Evolutionary conservation across 2,113 vertebrate species (phyloP), one percentile per base, ranked within the genome.

Genomic region (Rhea americana): DNA sequence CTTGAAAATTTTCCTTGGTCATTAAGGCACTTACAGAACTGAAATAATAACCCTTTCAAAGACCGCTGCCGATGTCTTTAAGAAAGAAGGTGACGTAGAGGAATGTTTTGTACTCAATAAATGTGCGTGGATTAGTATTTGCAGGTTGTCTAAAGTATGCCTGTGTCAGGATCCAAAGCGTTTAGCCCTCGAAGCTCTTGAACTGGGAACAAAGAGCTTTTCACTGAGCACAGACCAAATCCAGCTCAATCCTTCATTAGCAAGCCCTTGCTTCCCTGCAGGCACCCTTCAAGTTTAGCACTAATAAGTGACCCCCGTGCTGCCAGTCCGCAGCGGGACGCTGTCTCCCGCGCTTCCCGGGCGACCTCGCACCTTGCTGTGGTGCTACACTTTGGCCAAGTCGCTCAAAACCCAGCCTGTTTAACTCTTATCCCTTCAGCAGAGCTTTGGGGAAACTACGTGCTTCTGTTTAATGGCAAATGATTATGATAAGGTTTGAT

Each of bases 211-310:
- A 98, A 98, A 97, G 97, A 93, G 94, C 96, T 97, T 97, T 97
- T 98, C 96, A 97, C 71, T 80, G 85, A 92, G 73, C 56, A 81
- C 71, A 95, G 94, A 94, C 91, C 91, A 97, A 98, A 97, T 96
- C 96, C 95, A 96, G 92, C 93, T 96, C 97, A 97, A 97, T 96
- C 95, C 96, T 97, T 98, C 96, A 97, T 97, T 98, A 98, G 96
- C 97, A 97, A 97, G 93, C 95, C 97, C 96, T 97, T 93, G 96
- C 93, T 90, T 96, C 95, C 19, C 97, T 68, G 94, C 81, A 96
- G 96, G 97, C 97, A 97, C 94, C 97, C 93, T 97, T 95, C 95
- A 96, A 93, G 96, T 97, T 98, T 97, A 97, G 97, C 95, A 91
- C 94, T 96, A 96, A 97, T 89, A 92, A 94, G 92, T 91, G 94